Evolutionary conservation across 23 tunicate species (phyloP).

Genomic region (Trididemnum nubilum): DNA sequence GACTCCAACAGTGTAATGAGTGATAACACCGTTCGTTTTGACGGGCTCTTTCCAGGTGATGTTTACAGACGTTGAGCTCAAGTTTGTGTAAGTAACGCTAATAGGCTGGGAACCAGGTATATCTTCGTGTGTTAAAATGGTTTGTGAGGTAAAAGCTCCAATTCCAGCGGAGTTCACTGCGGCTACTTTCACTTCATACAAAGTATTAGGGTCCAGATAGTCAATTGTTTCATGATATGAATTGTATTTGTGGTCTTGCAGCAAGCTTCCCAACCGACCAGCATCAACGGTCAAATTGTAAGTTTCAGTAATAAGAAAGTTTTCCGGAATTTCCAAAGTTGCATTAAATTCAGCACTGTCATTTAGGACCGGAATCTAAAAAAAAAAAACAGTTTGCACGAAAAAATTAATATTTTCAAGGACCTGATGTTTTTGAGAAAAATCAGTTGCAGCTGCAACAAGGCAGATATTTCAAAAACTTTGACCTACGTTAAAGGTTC

Average conservation of each 20-base stretch:
- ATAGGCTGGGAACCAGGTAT: slow-evolving; percentile 60
- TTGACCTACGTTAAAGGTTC: too few species aligned
- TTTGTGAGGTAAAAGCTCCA: background rate
- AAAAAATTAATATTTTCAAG: too few species aligned
- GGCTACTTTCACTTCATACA: slow-evolving; percentile 11
- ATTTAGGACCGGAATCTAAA: too few species aligned
- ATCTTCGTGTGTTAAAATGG: slow-evolving; percentile 33
- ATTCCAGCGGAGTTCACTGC: slow-evolving; percentile 31
- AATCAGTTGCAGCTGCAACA: too few species aligned
- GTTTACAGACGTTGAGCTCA: slow-evolving; percentile 60
- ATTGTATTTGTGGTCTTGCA: background rate
- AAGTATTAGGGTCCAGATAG: slow-evolving; percentile 25
- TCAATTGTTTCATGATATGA: background rate
- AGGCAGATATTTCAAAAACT: too few species aligned
- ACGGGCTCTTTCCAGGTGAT: slow-evolving; percentile 57
- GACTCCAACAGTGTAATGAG: slow-evolving; percentile 37
- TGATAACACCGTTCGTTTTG: slow-evolving; percentile 53
- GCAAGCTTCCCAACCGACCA: background rate
- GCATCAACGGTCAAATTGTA: too few species aligned
- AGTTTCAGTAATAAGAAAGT: too few species aligned
- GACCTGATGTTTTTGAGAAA: too few species aligned
- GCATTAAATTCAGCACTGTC: too few species aligned
- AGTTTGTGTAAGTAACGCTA: slow-evolving; percentile 35
- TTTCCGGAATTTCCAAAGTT: too few species aligned
- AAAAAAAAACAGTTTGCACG: too few species aligned